Percentiles rank a stretch among this genome's conserved stretches.
These are phyloP conservation scores for Phortica okadai DNA, from an alignment of 2,888 invertebrate genomes.

Conservation along the genomic window DNA sequence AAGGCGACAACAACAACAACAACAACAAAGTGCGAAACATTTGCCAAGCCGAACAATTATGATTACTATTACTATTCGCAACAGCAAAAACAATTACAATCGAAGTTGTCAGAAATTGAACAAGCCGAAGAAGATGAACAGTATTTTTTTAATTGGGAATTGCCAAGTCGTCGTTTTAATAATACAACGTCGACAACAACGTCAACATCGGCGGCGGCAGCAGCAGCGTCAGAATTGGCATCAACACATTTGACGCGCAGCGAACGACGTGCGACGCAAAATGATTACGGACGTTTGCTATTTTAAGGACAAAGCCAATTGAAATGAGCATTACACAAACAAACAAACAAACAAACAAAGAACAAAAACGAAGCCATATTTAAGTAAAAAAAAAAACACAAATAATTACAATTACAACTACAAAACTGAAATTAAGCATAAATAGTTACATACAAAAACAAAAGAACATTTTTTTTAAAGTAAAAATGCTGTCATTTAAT, in stretches of 20 bases:
- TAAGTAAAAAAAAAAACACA: neutral
- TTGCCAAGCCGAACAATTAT: conserved; percentile 35
- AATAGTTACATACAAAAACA: neutral
- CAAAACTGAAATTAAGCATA: neutral
- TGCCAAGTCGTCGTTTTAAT: conserved; percentile 57
- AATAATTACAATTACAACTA: neutral
- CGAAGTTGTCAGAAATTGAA: conserved; percentile 24
- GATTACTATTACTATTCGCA: conserved; percentile 20
- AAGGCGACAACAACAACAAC: conserved; percentile 41
- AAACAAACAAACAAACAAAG: conserved; percentile 19
- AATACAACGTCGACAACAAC: conserved; percentile 34
- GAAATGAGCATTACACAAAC: conserved; percentile 1
- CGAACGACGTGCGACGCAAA: conserved; percentile 59
- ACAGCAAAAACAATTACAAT: conserved; percentile 35
- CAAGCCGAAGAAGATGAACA: conserved; percentile 31
- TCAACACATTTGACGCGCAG: conserved; percentile 50
- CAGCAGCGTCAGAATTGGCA: conserved; percentile 55
- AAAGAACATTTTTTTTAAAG: conserved; percentile 9
- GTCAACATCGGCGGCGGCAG: conserved; percentile 49
- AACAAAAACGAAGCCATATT: neutral
- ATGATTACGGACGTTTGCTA: conserved; percentile 67
- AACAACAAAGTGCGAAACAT: conserved; percentile 51
- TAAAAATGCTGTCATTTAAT: conserved; percentile 32
- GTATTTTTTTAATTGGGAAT: conserved; percentile 64
- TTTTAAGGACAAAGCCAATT: conserved; percentile 37